Evolutionary conservation across 2,888 invertebrate species (phyloP).

Genomic region (Stramonita haemastoma): DNA sequence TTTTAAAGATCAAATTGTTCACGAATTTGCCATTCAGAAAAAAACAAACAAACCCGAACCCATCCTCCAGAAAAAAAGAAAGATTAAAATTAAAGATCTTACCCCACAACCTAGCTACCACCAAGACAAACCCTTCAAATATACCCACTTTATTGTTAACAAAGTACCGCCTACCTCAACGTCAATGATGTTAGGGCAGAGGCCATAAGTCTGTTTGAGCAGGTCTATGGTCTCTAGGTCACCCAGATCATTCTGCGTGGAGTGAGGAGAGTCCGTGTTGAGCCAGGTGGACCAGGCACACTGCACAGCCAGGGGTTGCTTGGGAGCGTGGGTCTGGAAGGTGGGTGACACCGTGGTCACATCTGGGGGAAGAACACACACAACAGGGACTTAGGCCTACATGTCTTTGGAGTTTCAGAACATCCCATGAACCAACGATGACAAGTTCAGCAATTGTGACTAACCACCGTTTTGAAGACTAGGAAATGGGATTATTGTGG

Average conservation of each 20-base stretch:
- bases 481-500: too few relatives aligned
- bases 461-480: too few relatives aligned
- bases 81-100: not conserved
- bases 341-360: conserved; percentile 13
- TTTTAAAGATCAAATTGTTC: too few relatives aligned
- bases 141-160: not conserved
- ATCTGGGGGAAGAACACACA: not conserved
- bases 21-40: too few relatives aligned
- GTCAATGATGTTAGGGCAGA: conserved; percentile 63
- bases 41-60: too few relatives aligned
- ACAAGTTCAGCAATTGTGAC: too few relatives aligned
- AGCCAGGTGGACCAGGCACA: conserved; percentile 69
- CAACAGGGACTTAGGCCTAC: too few relatives aligned
- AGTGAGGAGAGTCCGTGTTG: conserved; percentile 59
- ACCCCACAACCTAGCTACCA: too few relatives aligned
- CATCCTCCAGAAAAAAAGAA: not conserved
- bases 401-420: too few relatives aligned
- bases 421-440: too few relatives aligned
- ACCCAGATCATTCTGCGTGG: conserved; percentile 51
- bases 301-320: conserved; percentile 5
- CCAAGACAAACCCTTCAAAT: too few relatives aligned
- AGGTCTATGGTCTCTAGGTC: conserved; percentile 62
- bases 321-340: not conserved
- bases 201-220: conserved; percentile 57
- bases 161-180: conserved; percentile 48